phyloP scores from a whole-genome alignment of 2,888 invertebrate genomes.

The Cactoblastis cactorum region DNA sequence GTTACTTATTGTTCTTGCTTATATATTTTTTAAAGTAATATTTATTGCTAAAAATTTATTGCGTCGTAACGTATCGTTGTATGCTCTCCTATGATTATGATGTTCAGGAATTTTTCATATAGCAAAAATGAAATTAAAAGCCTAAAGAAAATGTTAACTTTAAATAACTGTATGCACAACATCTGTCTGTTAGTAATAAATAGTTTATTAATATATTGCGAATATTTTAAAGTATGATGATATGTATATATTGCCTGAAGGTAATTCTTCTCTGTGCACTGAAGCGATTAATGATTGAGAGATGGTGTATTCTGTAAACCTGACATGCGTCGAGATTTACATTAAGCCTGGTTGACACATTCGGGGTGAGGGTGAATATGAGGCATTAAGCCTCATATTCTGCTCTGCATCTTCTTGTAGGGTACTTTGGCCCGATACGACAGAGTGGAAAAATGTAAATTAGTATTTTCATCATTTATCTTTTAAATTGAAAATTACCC shows the following conservation, averaged over 20 bases:
- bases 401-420: not conserved
- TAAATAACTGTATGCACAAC: too few species aligned
- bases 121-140: too few species aligned
- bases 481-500: not conserved
- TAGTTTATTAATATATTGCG: too few species aligned
- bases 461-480: not conserved
- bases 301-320: not conserved
- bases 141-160: too few species aligned
- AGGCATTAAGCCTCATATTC: too few species aligned
- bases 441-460: not conserved
- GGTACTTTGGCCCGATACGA: not conserved
- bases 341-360: not conserved
- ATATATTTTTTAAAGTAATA: not conserved
- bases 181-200: too few species aligned
- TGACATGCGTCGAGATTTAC: not conserved
- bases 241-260: not conserved
- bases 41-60: not conserved
- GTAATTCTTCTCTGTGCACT: not conserved
- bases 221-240: too few species aligned
- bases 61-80: too few species aligned
- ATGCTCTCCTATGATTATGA: too few species aligned
- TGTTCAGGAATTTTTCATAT: too few species aligned
- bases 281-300: not conserved
- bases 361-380: not conserved
- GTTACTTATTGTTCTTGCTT: not conserved